Percentiles rank a stretch among this genome's conserved stretches.
Evolutionary conservation across 2,797 vertebrate species (phyloP).

Genomic region (Brotula barbata): DNA sequence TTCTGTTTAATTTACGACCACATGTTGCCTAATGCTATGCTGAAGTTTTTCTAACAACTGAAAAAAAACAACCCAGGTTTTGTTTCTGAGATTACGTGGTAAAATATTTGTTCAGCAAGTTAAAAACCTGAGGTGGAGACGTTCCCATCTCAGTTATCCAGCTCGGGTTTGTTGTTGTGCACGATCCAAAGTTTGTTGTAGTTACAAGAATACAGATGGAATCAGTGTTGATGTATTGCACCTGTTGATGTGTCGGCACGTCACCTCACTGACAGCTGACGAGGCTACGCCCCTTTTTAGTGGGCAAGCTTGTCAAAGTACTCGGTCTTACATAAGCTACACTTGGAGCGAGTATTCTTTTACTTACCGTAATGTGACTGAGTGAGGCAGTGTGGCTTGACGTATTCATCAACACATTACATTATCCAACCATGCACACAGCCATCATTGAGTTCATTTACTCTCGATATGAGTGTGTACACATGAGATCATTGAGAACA

Average conservation of each 20-base stretch:
- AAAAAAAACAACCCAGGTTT: neutral
- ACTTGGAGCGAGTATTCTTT: neutral
- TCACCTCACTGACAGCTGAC: slow-evolving; percentile 22
- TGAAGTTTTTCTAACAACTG: neutral
- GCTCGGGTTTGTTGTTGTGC: neutral
- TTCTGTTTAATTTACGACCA: slow-evolving; percentile 19
- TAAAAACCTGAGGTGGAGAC: neutral
- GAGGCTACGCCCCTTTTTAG: slow-evolving; percentile 5
- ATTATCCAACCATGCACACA: neutral
- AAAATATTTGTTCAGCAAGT: neutral
- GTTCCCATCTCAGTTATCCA: neutral
- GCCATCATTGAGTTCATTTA: neutral
- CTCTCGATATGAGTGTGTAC: neutral
- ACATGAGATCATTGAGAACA: slow-evolving; percentile 22
- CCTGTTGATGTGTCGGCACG: slow-evolving; percentile 32
- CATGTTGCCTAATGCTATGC: neutral
- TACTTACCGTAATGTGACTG: neutral
- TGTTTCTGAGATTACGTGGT: neutral
- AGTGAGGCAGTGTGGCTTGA: neutral
- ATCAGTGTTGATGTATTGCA: slow-evolving; percentile 28
- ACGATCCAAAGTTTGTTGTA: slow-evolving; percentile 30
- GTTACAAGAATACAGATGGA: slow-evolving; percentile 7
- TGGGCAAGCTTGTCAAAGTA: slow-evolving; percentile 16
- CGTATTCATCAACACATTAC: neutral
- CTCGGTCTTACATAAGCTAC: slow-evolving; percentile 1